Conservation (phyloP, 23 tunicate species). For the Phallusia fumigata region DNA sequence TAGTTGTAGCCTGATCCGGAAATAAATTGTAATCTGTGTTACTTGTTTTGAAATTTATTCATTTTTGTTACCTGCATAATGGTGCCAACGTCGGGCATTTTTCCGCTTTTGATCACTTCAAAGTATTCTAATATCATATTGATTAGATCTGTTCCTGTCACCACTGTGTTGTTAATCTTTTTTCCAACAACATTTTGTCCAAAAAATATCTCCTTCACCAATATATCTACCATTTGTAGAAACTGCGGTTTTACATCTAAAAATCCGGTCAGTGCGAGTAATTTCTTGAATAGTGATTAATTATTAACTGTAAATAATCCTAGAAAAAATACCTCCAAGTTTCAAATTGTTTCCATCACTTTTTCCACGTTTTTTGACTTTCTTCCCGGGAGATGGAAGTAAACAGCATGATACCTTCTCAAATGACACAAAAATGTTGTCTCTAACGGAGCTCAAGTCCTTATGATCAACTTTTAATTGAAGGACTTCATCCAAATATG, state of each 20-base stretch:
- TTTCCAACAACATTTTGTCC: conserved; percentile 32
- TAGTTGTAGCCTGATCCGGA: neutral
- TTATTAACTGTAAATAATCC: no score
- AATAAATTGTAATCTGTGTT: neutral
- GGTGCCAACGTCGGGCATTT: conserved; percentile 38
- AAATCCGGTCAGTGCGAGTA: no score
- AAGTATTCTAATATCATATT: conserved; percentile 17
- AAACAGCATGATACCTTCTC: conserved; percentile 34
- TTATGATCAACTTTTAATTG: conserved; percentile 19
- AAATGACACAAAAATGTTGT: conserved; percentile 21
- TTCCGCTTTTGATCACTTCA: conserved; percentile 25
- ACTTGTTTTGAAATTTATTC: neutral
- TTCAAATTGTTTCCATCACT: conserved; percentile 17
- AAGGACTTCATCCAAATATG: conserved; percentile 18
- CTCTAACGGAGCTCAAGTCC: conserved; percentile 16
- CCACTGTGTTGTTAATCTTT: conserved; percentile 33
- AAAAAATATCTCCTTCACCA: neutral
- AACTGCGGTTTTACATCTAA: neutral
- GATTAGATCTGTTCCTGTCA: conserved; percentile 34
- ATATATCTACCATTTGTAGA: neutral
- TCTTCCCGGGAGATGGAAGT: conserved; percentile 42
- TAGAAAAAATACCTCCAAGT: neutral
- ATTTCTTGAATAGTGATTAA: no score
- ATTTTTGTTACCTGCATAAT: conserved; percentile 47
- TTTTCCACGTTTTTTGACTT: conserved; percentile 16